phyloP scores from a whole-genome alignment of 2,113 vertebrate genomes.

The Myotis brandtii region DNA sequence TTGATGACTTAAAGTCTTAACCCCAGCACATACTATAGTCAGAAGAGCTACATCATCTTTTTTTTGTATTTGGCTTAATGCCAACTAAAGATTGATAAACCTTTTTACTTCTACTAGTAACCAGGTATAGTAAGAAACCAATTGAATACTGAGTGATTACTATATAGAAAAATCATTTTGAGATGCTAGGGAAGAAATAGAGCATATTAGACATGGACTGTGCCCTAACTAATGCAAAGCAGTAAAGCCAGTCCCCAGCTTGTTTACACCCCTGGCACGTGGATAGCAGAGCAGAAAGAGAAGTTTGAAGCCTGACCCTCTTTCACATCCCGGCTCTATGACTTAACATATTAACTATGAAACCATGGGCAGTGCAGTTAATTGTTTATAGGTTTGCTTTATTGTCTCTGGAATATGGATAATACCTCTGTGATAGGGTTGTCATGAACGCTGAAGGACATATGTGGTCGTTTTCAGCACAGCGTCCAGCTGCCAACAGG shows the following conservation, averaged over 20 bases:
- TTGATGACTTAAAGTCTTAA: neutral
- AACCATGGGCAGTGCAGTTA: neutral
- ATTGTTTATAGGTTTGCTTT: neutral
- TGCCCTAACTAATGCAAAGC: neutral
- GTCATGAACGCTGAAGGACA: neutral
- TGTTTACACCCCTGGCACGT: neutral
- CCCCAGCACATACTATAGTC: neutral
- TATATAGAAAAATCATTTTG: neutral
- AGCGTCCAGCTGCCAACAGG: neutral
- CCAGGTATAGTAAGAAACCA: neutral
- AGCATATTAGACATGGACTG: neutral
- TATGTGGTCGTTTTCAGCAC: neutral
- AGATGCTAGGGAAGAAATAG: neutral
- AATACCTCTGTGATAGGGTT: neutral
- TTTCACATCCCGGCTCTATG: neutral
- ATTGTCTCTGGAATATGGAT: neutral
- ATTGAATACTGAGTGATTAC: neutral
- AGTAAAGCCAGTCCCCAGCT: neutral
- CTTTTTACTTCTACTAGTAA: constrained; percentile 21
- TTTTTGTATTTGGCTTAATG: neutral
- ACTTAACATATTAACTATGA: neutral
- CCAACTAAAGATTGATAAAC: neutral
- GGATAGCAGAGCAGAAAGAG: neutral
- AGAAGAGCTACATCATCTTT: neutral
- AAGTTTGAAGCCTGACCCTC: neutral